Evolutionary conservation across 2,888 invertebrate species (phyloP).

Genomic region (Sinhomidia bicolor): DNA sequence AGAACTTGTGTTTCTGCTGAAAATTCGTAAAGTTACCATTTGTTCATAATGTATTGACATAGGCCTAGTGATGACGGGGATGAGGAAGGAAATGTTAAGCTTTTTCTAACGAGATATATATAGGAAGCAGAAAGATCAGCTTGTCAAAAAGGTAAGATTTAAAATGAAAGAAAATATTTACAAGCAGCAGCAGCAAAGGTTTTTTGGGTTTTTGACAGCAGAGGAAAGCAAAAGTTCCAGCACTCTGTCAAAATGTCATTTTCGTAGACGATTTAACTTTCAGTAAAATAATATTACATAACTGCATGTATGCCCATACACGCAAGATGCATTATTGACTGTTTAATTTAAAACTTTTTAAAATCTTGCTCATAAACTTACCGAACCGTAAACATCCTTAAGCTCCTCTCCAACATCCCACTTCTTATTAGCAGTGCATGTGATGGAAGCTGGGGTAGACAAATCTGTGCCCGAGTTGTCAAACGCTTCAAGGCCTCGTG

Average conservation of each 20-base stretch:
- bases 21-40: not conserved
- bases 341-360: not conserved
- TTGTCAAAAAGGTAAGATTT: constrained; percentile 1
- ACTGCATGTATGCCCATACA: not conserved
- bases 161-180: not conserved
- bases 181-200: not conserved
- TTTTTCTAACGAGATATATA: not conserved
- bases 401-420: constrained; percentile 80
- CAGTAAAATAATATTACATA: not conserved
- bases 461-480: constrained; percentile 79
- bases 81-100: not conserved
- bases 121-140: not conserved
- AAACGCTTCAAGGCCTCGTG: constrained; percentile 78
- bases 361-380: constrained; percentile 53
- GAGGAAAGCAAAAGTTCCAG: not conserved
- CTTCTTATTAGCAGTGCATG: constrained; percentile 77
- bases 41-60: not conserved
- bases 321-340: constrained; percentile 1
- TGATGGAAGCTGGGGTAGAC: constrained; percentile 74
- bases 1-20: not conserved
- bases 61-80: not conserved
- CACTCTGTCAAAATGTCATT: constrained; percentile 33
- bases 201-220: not conserved
- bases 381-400: constrained; percentile 76
- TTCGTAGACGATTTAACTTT: not conserved